Evolutionary conservation across 2,797 vertebrate species (phyloP).

Genomic region (Tamandua tetradactyla): DNA sequence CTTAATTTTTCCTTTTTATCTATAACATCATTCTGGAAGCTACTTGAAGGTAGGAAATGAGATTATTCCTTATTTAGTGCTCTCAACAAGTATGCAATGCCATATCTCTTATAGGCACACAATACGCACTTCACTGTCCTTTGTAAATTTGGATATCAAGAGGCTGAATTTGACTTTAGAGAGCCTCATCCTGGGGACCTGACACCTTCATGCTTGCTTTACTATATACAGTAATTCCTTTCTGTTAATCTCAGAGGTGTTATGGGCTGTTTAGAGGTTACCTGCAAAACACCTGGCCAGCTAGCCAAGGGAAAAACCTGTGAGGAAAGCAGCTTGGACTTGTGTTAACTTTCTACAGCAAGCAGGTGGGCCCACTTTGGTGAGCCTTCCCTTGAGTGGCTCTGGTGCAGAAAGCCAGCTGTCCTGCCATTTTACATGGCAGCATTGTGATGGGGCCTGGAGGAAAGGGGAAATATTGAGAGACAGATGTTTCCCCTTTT

Average conservation of each 20-base stretch:
- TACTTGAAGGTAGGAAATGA: background rate
- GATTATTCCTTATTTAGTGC: background rate
- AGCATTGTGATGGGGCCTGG: background rate
- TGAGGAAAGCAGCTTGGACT: background rate
- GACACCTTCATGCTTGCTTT: background rate
- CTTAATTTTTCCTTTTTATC: background rate
- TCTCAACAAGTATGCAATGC: background rate
- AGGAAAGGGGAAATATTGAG: background rate
- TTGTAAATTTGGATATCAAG: background rate
- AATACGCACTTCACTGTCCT: background rate
- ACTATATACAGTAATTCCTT: background rate
- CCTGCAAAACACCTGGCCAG: background rate
- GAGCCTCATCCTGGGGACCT: background rate
- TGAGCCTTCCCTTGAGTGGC: background rate
- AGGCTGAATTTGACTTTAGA: background rate
- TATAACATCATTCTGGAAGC: background rate
- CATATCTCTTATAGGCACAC: background rate
- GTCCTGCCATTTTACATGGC: accelerated
- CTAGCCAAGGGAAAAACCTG: background rate
- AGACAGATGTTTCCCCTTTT: background rate
- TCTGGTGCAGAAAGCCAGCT: background rate
- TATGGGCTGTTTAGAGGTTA: background rate
- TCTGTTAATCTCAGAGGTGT: background rate
- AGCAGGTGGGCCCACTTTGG: background rate
- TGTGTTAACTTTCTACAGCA: background rate